phyloP scores from a whole-genome alignment of 2,113 vertebrate genomes.

The Rutilus rutilus region DNA sequence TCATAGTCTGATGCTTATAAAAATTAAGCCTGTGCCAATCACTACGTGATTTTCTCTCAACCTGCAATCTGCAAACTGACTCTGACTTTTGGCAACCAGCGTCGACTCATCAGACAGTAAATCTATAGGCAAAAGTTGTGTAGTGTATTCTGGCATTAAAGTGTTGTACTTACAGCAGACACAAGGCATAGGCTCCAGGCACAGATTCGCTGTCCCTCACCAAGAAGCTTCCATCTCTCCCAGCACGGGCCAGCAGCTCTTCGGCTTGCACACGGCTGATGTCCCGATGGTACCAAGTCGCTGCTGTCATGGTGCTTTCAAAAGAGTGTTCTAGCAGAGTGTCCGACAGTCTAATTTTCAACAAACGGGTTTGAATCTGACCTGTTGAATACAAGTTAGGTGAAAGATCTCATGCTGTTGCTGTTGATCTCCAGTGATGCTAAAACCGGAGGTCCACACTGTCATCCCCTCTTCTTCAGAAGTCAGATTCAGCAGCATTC shows the following conservation, averaged over 20 bases:
- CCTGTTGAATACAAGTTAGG: not conserved
- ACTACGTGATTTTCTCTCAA: not conserved
- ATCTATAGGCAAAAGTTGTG: not conserved
- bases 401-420: not conserved
- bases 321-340: not conserved
- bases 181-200: constrained; percentile 85
- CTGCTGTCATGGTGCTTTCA: constrained; percentile 71
- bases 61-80: not conserved
- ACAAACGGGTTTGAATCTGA: not conserved
- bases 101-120: not conserved
- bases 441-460: not conserved
- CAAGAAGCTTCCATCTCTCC: constrained; percentile 85
- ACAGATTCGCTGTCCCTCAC: constrained; percentile 91
- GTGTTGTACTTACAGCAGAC: constrained; percentile 82
- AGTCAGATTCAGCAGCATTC: constrained; percentile 19
- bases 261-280: constrained; percentile 86
- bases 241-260: constrained; percentile 82
- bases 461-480: not conserved
- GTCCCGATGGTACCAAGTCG: constrained; percentile 86
- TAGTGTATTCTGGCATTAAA: not conserved
- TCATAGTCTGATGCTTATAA: not conserved
- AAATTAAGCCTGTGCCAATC: not conserved
- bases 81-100: not conserved
- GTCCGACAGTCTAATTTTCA: constrained; percentile 59
- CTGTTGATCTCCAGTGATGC: constrained; percentile 1